Percentiles rank a stretch among this genome's conserved stretches.
Evolutionary conservation across 2,797 vertebrate species (phyloP).

Genomic region (Diplodus sargus): DNA sequence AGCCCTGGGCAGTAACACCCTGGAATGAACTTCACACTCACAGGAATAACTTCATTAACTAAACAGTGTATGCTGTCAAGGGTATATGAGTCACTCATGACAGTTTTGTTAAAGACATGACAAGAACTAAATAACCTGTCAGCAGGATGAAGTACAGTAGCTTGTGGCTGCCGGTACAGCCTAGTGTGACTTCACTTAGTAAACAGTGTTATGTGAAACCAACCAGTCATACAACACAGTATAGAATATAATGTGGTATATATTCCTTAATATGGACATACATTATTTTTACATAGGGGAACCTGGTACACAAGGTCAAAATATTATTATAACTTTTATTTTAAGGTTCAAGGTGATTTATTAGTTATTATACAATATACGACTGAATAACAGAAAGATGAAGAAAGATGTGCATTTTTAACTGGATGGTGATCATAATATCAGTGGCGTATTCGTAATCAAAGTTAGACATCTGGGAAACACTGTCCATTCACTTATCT

Average conservation of each 20-base stretch:
- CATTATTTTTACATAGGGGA: not conserved
- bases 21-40: not conserved
- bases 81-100: not conserved
- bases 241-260: not conserved
- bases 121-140: not conserved
- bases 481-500: too few species aligned
- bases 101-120: not conserved
- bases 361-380: too few species aligned
- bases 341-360: too few species aligned
- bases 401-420: too few species aligned
- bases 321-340: not conserved
- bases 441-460: too few species aligned
- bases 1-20: not conserved
- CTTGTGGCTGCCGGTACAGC: not conserved
- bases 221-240: not conserved
- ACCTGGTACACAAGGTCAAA: not conserved
- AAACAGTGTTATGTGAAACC: not conserved
- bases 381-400: too few species aligned
- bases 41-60: conserved; percentile 19
- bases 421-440: too few species aligned
- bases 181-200: not conserved
- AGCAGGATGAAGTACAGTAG: not conserved
- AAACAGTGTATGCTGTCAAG: conserved; percentile 9
- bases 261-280: not conserved
- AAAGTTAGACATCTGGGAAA: too few species aligned